phyloP scores from a whole-genome alignment of 30 jellyfish, hydroid and myxozoan species.

The Haliclystus octoradiatus region DNA sequence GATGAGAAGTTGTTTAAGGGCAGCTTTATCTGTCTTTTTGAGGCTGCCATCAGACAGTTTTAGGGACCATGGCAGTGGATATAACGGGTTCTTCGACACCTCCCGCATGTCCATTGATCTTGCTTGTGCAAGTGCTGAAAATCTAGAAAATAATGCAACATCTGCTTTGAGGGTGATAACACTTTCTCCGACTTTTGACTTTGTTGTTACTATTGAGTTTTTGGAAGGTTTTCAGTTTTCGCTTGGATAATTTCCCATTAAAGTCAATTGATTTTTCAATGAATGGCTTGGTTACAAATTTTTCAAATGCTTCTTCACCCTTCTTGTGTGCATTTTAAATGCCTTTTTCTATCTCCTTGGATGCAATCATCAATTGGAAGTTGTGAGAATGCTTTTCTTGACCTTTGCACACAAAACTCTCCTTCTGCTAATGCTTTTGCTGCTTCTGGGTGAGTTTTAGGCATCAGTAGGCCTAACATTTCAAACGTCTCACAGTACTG shows the following conservation, averaged over 20 bases:
- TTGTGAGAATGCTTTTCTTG: neutral
- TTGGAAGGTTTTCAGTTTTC: neutral
- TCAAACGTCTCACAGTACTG: too few species aligned
- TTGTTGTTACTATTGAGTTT: neutral
- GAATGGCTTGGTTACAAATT: slow-evolving; percentile 7
- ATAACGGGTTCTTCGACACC: slow-evolving; percentile 18
- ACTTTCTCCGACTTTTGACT: neutral
- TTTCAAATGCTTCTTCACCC: slow-evolving; percentile 12
- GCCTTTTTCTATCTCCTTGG: slow-evolving; percentile 16
- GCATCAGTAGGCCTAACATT: neutral
- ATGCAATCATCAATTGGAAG: slow-evolving; percentile 22
- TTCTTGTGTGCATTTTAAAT: slow-evolving; percentile 13
- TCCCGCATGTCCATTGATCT: slow-evolving; percentile 23
- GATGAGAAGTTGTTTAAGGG: slow-evolving; percentile 12
- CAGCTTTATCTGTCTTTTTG: slow-evolving; percentile 32
- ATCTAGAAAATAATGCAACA: slow-evolving; percentile 6
- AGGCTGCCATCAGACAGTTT: slow-evolving; percentile 7
- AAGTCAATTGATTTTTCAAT: slow-evolving; percentile 6
- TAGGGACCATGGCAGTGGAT: slow-evolving; percentile 39
- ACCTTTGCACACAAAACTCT: neutral
- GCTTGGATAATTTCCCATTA: slow-evolving; percentile 6
- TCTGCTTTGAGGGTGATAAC: slow-evolving; percentile 11
- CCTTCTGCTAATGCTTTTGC: slow-evolving; percentile 18
- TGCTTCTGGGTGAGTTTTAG: slow-evolving; percentile 22
- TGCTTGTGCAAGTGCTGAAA: slow-evolving; percentile 25